Base-by-base conservation (phyloP, 2,888 invertebrate species). In the Caenorhabditis becei region DNA sequence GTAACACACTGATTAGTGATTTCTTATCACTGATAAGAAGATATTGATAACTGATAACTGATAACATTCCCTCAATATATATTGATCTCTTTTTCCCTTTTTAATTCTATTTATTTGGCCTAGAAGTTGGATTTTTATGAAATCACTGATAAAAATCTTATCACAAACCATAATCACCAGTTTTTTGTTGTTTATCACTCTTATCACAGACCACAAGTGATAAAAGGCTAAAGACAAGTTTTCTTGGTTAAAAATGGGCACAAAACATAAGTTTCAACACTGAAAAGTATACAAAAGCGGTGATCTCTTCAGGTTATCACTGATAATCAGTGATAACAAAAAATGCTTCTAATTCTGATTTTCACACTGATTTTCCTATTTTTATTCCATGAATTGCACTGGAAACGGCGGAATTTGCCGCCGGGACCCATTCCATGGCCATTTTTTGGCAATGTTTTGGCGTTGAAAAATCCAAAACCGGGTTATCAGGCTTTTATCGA, bases 321-420 rank as follows among this genome's bases (percentile, higher is more conserved):
- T 32, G 32, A 32, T 32, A 32, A n/a, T n/a, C n/a, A n/a, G n/a
- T n/a, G n/a, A n/a, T n/a, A n/a, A n/a, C n/a, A n/a, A 32, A 32
- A 10, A 32, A 32, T 32, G 5, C 32, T 32, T 32, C n/a, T 75
- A n/a, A 20, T 77, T 10, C 28, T 80, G 2, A 24, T 71, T 4
- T 54, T 71, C 18, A 51, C 66, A 3, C 2, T 37, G 1, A 26
- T 77, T 41, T 47, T 59, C 18, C 10, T 65, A 7, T 80, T 26
- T 23, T 1, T 77, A 14, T 71, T 81, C 69, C 24, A 81, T 61
- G 62, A 81, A 28, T 24, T 71, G 0, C 62, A 81, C 37, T 81
- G 80, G 80, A 81, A 81, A 32, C 16, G 80, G 41, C 35, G 82
- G 24, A 72, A 72, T 69, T 41, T 83, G n/a, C 83, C 80, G 11